Evolutionary conservation across 1,140 invertebrate species (phyloP).

Genomic region (Gonatopus flavifemur): DNA sequence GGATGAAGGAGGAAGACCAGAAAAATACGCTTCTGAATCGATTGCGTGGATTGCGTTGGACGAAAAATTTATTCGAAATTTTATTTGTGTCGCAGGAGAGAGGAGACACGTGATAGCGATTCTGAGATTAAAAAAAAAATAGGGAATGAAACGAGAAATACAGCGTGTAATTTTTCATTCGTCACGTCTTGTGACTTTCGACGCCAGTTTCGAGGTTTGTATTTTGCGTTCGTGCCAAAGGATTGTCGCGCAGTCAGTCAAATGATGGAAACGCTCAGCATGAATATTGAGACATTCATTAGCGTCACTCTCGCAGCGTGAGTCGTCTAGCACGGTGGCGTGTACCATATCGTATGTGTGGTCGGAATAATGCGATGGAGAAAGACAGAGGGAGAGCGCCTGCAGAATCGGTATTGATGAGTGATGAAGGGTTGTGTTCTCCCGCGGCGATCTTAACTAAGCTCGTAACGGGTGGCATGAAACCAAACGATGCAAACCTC

Average conservation of each 20-base stretch:
- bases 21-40: too few relatives aligned
- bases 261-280: slow-evolving; percentile 31
- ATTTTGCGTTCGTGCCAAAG: slow-evolving; percentile 4
- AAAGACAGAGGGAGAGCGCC: slow-evolving; percentile 2
- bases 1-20: too few relatives aligned
- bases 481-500: slow-evolving; percentile 29
- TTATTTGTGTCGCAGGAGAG: too few relatives aligned
- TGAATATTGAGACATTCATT: slow-evolving; percentile 50
- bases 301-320: slow-evolving; percentile 34
- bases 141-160: too few relatives aligned
- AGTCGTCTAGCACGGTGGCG: slow-evolving; percentile 22
- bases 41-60: too few relatives aligned
- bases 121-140: too few relatives aligned
- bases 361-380: too few relatives aligned
- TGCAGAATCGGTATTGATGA: slow-evolving; percentile 32
- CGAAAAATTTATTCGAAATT: too few relatives aligned
- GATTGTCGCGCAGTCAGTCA: slow-evolving; percentile 8
- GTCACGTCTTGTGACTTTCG: too few relatives aligned
- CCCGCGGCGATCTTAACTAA: slow-evolving; percentile 36
- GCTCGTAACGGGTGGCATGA: slow-evolving; percentile 33
- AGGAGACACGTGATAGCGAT: too few relatives aligned
- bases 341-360: slow-evolving; percentile 20
- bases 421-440: slow-evolving; percentile 47
- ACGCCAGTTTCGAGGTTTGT: too few relatives aligned
- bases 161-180: too few relatives aligned